These are phyloP conservation scores for Anthopleura xanthogrammica DNA, from an alignment of 92 coral and sea anemone genomes.

Conservation along the genomic window DNA sequence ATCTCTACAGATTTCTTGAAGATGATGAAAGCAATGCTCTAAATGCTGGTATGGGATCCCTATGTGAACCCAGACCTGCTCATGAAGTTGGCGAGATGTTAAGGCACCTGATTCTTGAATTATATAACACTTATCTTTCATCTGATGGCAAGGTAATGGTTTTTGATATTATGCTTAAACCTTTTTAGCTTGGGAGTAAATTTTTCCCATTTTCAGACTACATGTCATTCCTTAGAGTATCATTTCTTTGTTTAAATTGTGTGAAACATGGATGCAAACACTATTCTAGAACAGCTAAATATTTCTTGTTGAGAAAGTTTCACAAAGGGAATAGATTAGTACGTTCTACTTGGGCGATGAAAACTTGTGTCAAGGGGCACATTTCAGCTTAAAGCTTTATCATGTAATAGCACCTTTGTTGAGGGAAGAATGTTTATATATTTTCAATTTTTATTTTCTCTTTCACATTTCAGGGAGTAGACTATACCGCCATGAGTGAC, in stretches of 20 bases:
- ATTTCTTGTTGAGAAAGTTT: too few species aligned
- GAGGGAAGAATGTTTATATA: not conserved
- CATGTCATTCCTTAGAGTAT: too few species aligned
- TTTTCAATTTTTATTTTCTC: not conserved
- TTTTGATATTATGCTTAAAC: too few species aligned
- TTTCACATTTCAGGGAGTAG: constrained; percentile 72
- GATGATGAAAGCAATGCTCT: constrained; percentile 94
- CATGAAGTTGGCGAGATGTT: constrained; percentile 89
- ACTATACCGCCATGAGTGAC: constrained; percentile 71
- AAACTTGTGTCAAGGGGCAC: too few species aligned
- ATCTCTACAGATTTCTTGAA: constrained; percentile 82
- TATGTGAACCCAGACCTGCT: constrained; percentile 95
- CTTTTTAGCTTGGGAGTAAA: too few species aligned
- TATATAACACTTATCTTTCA: constrained; percentile 75
- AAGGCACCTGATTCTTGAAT: constrained; percentile 70
- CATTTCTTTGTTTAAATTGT: too few species aligned
- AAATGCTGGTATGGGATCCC: constrained; percentile 85
- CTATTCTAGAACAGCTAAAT: too few species aligned
- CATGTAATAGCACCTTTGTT: not conserved
- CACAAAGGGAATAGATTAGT: too few species aligned
- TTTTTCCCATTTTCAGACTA: too few species aligned
- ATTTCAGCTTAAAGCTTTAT: too few species aligned
- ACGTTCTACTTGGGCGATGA: too few species aligned
- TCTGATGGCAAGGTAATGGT: constrained; percentile 85
- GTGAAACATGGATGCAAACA: too few species aligned